Evolutionary conservation across 2,888 invertebrate species (phyloP).

Genomic region (Microctonus aethiopoides): DNA sequence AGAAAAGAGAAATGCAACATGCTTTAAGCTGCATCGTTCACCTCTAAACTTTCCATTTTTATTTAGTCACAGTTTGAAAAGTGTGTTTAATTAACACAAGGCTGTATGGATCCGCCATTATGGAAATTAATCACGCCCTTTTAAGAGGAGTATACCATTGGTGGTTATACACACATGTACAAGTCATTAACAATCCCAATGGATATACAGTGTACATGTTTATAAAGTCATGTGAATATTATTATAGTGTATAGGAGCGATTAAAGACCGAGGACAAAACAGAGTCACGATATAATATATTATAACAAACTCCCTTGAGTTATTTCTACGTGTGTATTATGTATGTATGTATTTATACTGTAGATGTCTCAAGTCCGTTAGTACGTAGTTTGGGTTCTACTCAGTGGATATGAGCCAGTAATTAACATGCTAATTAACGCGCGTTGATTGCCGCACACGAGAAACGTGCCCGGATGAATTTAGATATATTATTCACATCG

Average conservation of each 20-base stretch:
- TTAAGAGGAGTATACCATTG: constrained; percentile 42
- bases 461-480: constrained; percentile 2
- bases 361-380: neutral
- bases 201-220: neutral
- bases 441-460: constrained; percentile 42
- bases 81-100: constrained; percentile 41
- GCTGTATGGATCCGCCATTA: constrained; percentile 43
- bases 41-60: neutral
- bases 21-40: neutral
- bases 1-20: neutral
- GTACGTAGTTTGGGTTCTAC: neutral
- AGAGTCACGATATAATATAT: neutral
- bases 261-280: neutral
- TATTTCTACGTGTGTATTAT: neutral
- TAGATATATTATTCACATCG: neutral
- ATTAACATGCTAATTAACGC: constrained; percentile 52
- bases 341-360: neutral
- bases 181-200: constrained; percentile 36
- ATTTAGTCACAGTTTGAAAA: neutral
- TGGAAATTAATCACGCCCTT: constrained; percentile 51
- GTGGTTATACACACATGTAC: constrained; percentile 30
- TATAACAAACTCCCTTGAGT: neutral
- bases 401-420: constrained; percentile 32
- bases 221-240: neutral
- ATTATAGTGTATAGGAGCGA: neutral